phyloP scores from a whole-genome alignment of 2,888 invertebrate genomes.

The Himalopsyche anomala region DNA sequence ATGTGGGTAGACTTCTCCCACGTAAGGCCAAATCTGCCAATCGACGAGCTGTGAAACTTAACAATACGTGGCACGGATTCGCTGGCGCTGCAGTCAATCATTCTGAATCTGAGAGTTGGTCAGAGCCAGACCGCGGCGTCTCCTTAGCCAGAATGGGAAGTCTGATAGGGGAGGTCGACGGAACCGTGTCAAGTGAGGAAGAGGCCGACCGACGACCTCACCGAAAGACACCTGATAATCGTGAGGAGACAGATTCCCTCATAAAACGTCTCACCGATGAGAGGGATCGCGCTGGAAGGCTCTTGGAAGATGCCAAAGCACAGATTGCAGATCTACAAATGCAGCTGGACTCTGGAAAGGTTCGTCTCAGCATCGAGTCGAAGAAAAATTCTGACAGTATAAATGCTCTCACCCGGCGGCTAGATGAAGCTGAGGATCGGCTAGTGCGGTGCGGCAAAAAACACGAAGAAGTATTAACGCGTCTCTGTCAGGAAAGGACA shows the following conservation, averaged over 20 bases:
- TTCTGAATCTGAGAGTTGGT: slow-evolving; percentile 89
- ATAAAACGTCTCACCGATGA: slow-evolving; percentile 65
- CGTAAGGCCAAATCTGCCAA: slow-evolving; percentile 49
- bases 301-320: slow-evolving; percentile 77
- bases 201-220: slow-evolving; percentile 34
- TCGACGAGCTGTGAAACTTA: slow-evolving; percentile 53
- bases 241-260: slow-evolving; percentile 68
- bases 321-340: slow-evolving; percentile 72
- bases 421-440: neutral
- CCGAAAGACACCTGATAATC: slow-evolving; percentile 50
- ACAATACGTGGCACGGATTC: slow-evolving; percentile 67
- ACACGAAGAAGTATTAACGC: neutral
- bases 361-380: slow-evolving; percentile 71
- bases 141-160: slow-evolving; percentile 87
- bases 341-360: slow-evolving; percentile 73
- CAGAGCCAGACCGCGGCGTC: slow-evolving; percentile 89
- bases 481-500: slow-evolving; percentile 47
- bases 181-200: slow-evolving; percentile 70
- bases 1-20: slow-evolving; percentile 58
- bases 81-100: slow-evolving; percentile 69
- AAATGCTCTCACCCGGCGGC: neutral
- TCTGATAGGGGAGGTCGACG: slow-evolving; percentile 67
- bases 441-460: neutral
- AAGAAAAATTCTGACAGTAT: slow-evolving; percentile 67
- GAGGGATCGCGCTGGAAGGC: slow-evolving; percentile 75